Conservation (phyloP, 2,888 invertebrate genomes). For the Coenonympha glycerion region DNA sequence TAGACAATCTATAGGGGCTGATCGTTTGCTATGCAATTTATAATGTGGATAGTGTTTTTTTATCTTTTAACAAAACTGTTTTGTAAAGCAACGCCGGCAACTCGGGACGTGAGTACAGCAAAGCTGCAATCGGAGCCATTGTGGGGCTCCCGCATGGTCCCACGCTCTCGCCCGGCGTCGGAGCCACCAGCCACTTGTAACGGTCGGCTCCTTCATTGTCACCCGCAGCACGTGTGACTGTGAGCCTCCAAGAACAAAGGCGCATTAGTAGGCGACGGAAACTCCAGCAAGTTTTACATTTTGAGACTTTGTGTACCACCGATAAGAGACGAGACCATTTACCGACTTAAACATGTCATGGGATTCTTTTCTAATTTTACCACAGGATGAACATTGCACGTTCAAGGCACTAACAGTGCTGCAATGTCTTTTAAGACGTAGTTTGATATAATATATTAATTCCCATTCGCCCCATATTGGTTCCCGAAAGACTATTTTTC, state of each 20-base stretch:
- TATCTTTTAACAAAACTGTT: neutral
- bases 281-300: constrained; percentile 2
- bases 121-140: constrained; percentile 33
- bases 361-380: too few species aligned
- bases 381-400: too few species aligned
- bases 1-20: too few species aligned
- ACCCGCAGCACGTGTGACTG: constrained; percentile 59
- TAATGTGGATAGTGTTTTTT: too few species aligned
- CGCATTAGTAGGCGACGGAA: constrained; percentile 22
- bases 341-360: too few species aligned
- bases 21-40: too few species aligned
- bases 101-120: neutral
- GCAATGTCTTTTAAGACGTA: too few species aligned
- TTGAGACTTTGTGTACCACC: neutral
- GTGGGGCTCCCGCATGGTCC: constrained; percentile 55
- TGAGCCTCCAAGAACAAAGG: constrained; percentile 25
- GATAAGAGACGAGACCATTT: too few species aligned
- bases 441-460: too few species aligned
- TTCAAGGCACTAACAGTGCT: too few species aligned
- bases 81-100: neutral
- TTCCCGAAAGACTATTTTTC: too few species aligned
- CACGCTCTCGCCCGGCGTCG: constrained; percentile 58
- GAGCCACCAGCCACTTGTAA: constrained; percentile 30
- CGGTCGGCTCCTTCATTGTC: constrained; percentile 46
- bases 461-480: too few species aligned